Evolutionary conservation across 1,140 invertebrate genomes (phyloP), one percentile per base, ranked within the genome.

Genomic region (Ceratina japonica): DNA sequence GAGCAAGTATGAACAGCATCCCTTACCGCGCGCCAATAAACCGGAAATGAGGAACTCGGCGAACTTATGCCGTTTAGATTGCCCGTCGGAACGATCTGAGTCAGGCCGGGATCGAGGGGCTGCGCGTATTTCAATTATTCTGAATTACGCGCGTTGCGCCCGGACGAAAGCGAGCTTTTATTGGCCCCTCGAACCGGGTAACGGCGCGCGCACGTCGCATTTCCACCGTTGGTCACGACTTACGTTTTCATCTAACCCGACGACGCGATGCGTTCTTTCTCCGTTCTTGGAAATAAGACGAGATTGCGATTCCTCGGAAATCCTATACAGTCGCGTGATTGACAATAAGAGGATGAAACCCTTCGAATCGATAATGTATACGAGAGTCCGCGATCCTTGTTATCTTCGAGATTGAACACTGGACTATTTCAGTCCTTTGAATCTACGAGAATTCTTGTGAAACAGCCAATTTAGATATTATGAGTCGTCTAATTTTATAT

Each of bases 101-200:
- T 62, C n/a, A 27, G 13, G 12, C 15, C 37, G 16, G 44, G 31
- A 16, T 16, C 27, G 15, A 49, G 70, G 74, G 37, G 37, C 31
- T 24, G 15, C 49, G 65, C 72, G 71, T 84, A 85, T 85, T 84
- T 85, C 83, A 81, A 85, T 85, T 85, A 85, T 85, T 84, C 61
- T 70, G 71, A 84, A 84, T 84, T 84, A 81, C 64, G 51, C 70
- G 69, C 20, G 22, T 54, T 64, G 15, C 56, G 20, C 56, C 18
- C 2, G 37, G n/a, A 13, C 56, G 70, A 61, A 73, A 71, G 73
- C 65, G 27, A 64, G 62, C 70, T 81, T 81, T 84, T 77, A 85
- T 84, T 84, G 65, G 63, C 49, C 78, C 58, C 58, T 56, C 64
- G 64, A 72, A 44, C 62, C 73, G 56, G 49, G 59, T 70, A 64